Percentiles rank a stretch among this genome's conserved stretches.
phyloP scores from a whole-genome alignment of 2,113 vertebrate genomes.

The Platichthys flesus region DNA sequence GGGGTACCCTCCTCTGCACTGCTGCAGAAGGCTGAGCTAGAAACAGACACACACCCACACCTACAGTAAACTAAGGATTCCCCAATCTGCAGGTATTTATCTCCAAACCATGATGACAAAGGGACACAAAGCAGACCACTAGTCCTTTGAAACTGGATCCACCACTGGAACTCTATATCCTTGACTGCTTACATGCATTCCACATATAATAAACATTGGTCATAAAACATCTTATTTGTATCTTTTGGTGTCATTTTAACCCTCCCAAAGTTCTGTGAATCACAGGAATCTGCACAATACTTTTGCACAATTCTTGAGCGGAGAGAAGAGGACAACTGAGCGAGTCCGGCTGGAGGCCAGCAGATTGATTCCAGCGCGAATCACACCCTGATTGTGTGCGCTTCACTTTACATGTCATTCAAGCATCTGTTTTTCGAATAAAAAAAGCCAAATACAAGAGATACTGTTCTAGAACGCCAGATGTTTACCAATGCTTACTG shows the following conservation, averaged over 20 bases:
- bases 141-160: constrained; percentile 70
- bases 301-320: constrained; percentile 39
- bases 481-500: neutral
- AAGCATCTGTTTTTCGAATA: constrained; percentile 52
- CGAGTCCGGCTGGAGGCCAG: constrained; percentile 17
- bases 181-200: constrained; percentile 48
- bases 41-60: constrained; percentile 10
- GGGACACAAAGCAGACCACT: constrained; percentile 64
- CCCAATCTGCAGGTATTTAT: constrained; percentile 27
- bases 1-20: constrained; percentile 45
- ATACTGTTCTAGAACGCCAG: neutral
- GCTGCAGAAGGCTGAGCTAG: constrained; percentile 34
- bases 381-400: constrained; percentile 50
- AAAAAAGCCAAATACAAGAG: constrained; percentile 2
- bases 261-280: constrained; percentile 41
- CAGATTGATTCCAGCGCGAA: constrained; percentile 42
- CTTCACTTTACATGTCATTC: constrained; percentile 27
- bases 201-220: constrained; percentile 58
- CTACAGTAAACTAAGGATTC: constrained; percentile 20
- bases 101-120: constrained; percentile 41
- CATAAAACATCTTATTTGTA: constrained; percentile 65
- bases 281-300: constrained; percentile 45
- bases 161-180: constrained; percentile 51
- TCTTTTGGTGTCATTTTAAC: constrained; percentile 53
- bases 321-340: constrained; percentile 37